phyloP scores from a whole-genome alignment of 2,888 invertebrate genomes.

The Ypsolopha scabrella region DNA sequence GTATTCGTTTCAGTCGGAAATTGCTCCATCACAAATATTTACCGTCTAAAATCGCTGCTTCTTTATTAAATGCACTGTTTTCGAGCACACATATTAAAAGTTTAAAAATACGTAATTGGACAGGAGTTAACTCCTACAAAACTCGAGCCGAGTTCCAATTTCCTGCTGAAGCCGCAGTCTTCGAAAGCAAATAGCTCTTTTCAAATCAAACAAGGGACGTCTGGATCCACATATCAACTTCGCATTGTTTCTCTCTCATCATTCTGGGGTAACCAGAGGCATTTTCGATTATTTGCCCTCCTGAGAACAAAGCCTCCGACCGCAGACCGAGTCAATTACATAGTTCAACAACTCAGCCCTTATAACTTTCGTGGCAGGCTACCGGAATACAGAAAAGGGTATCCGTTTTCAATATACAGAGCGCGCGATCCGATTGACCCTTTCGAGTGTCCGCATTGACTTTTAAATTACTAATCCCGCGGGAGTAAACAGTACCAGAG shows the following conservation, averaged over 20 bases:
- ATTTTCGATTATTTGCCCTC: slow-evolving; percentile 66
- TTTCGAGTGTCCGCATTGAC: slow-evolving; percentile 69
- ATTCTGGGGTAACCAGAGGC: slow-evolving; percentile 63
- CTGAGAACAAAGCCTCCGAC: slow-evolving; percentile 64
- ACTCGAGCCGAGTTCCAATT: slow-evolving; percentile 39
- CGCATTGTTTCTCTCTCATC: slow-evolving; percentile 63
- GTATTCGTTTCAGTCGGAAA: slow-evolving; percentile 45
- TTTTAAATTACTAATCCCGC: slow-evolving; percentile 70
- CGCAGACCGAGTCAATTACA: slow-evolving; percentile 70
- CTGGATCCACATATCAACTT: slow-evolving; percentile 67
- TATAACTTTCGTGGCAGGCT: slow-evolving; percentile 67
- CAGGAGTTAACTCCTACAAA: slow-evolving; percentile 42
- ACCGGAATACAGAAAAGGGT: slow-evolving; percentile 69
- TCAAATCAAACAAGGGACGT: slow-evolving; percentile 67
- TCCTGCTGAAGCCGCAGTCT: slow-evolving; percentile 57
- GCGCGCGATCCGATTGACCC: slow-evolving; percentile 63
- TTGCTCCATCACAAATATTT: slow-evolving; percentile 41
- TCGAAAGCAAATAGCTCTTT: slow-evolving; percentile 62
- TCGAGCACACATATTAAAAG: slow-evolving; percentile 16
- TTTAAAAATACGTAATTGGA: slow-evolving; percentile 52
- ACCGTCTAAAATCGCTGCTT: slow-evolving; percentile 21
- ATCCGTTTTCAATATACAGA: slow-evolving; percentile 66
- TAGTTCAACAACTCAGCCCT: slow-evolving; percentile 70
- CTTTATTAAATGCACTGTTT: slow-evolving; percentile 28
- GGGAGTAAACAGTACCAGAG: slow-evolving; percentile 58